A percentile compares a stretch with the other conserved stretches of the same genome.
Evolutionary conservation across 2,888 invertebrate species (phyloP).

Genomic region (Smittia aterrima): DNA sequence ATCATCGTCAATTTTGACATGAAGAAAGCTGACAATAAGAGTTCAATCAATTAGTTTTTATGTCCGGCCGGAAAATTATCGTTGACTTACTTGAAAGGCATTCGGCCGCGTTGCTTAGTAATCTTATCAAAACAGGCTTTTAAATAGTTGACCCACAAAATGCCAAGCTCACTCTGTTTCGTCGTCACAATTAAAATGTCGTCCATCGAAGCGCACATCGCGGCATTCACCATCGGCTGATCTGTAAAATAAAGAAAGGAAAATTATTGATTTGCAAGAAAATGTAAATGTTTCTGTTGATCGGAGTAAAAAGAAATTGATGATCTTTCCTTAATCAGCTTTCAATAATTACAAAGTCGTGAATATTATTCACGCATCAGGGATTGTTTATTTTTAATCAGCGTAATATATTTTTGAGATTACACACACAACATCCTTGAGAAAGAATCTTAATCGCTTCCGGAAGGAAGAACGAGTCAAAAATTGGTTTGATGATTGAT

Average conservation of each 20-base stretch:
- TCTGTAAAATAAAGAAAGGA: slow-evolving; percentile 27
- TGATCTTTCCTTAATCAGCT: too few species aligned
- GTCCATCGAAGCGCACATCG: slow-evolving; percentile 58
- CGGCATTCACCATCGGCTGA: slow-evolving; percentile 29
- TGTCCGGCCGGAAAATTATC: slow-evolving; percentile 19
- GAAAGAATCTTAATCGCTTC: not conserved
- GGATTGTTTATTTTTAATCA: not conserved
- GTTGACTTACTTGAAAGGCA: slow-evolving; percentile 71
- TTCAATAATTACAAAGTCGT: not conserved
- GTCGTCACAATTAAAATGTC: slow-evolving; percentile 80
- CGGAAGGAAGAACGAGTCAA: not conserved
- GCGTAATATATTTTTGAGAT: not conserved
- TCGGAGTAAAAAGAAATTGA: not conserved
- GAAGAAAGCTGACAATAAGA: slow-evolving; percentile 62
- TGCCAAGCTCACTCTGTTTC: slow-evolving; percentile 73
- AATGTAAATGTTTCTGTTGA: not conserved
- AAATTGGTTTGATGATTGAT: slow-evolving; percentile 1
- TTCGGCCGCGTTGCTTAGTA: slow-evolving; percentile 74
- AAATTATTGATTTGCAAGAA: not conserved
- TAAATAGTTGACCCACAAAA: slow-evolving; percentile 77
- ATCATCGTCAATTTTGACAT: slow-evolving; percentile 67
- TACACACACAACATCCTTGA: not conserved
- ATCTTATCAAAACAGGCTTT: slow-evolving; percentile 81
- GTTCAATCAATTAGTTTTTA: slow-evolving; percentile 36
- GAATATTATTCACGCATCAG: not conserved